Base-by-base conservation (phyloP, 2,888 invertebrate genomes). In the Rhingia rostrata region DNA sequence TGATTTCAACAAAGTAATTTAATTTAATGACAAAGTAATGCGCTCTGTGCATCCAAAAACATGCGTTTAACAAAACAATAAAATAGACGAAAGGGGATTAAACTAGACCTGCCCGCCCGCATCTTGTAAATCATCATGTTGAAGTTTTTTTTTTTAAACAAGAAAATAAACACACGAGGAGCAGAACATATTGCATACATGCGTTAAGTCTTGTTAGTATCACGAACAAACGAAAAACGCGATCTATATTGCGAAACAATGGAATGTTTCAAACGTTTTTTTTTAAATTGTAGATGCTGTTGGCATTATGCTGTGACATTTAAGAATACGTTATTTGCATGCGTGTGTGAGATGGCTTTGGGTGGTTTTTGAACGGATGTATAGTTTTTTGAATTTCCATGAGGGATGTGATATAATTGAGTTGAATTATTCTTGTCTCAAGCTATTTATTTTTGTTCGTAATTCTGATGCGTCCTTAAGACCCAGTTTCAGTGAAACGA, bases 1-100 rank as follows among this genome's bases (percentile, higher is more conserved):
- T 22, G 2, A 22, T 47, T 47, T 9, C 22, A 1, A 49, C 32
- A 37, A 49, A 37, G 7, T 49, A 4, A 37, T 37, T 53, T 32
- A 37, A 67, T 33, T 53, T 37, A 45, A 12, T 14, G 56, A 32
- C 63, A 47, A 60, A 63, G 22, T 32, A 56, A 49, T 56, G 78
- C 78, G 66, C 66, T 22, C 47, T 39, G 39, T 39, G 64, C 39
- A 64, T 10, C 10, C 56, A 51, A 54, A 43, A 39, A 22, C 33
- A 47, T 54, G 47, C 60, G 56, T 80, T 73, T 80, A 39, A 73
- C 73, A 80, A 79, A 73, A 80, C 66, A 60, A 66, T 37, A 72
- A 72, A 54, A 64, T 14, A 64, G 60, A 49, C 30, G 45, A 72
- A 53, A 73, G 43, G 30, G 22, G 61, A 30, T 60, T 39, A 37